phyloP scores from a whole-genome alignment of 2,888 invertebrate genomes.

The Dryobota labecula region DNA sequence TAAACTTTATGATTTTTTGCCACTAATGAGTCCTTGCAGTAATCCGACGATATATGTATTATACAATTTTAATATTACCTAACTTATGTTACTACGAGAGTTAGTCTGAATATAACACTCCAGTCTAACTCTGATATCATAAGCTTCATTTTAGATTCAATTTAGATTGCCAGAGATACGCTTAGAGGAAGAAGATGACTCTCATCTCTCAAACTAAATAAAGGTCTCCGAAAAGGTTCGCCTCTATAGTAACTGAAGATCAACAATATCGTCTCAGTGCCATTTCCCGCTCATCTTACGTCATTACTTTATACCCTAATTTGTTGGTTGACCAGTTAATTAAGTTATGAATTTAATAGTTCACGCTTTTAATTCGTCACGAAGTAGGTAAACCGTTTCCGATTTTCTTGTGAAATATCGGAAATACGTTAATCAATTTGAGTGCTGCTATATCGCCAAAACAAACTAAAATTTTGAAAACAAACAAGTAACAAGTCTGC shows the following conservation, averaged over 20 bases:
- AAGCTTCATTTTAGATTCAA: too few species aligned
- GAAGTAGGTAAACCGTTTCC: neutral
- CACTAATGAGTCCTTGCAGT: too few species aligned
- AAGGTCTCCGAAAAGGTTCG: too few species aligned
- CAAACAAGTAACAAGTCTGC: neutral
- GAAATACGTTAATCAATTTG: neutral
- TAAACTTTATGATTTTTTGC: too few species aligned
- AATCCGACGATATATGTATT: too few species aligned
- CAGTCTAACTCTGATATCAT: too few species aligned
- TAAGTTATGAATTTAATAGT: constrained; percentile 17
- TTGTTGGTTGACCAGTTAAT: constrained; percentile 33
- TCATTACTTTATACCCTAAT: constrained; percentile 18
- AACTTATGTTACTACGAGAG: neutral
- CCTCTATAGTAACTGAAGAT: neutral
- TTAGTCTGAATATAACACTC: neutral
- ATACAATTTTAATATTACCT: too few species aligned
- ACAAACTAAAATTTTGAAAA: neutral
- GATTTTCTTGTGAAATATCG: constrained; percentile 30
- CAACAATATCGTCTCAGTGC: constrained; percentile 5
- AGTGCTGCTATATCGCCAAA: neutral
- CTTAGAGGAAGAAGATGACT: too few species aligned
- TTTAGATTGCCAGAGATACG: too few species aligned
- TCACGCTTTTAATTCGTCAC: constrained; percentile 23
- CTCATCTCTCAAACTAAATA: too few species aligned
- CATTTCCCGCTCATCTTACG: constrained; percentile 15